Evolutionary conservation across 2,888 invertebrate species (phyloP), one percentile per base, ranked within the genome.

Genomic region (Epiblema foenella): DNA sequence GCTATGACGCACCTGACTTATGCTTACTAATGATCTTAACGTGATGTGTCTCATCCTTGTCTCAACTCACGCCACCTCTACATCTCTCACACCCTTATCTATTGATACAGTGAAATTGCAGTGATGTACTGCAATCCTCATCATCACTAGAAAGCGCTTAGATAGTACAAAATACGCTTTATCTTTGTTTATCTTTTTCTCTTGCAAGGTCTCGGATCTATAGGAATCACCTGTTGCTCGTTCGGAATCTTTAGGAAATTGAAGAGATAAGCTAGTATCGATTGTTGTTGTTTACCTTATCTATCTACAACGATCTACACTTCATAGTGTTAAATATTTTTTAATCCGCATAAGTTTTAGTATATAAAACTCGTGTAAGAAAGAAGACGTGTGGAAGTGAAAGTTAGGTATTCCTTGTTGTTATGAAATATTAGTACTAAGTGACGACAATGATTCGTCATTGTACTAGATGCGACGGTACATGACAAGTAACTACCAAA

Each of bases 171-270:
- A 18, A 52, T 59, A 58, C 64, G 18, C 58, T 62, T 65, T 69
- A 70, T 70, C 69, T 42, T 15, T 64, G 37, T 42, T 59, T 59
- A 70, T 70, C 52, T 67, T 52, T 60, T 59, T 60, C 54, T 60
- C 70, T 65, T 46, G 17, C 65, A 65, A 70, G 59, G 59, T 20
- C 46, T 60, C 52, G 64, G 69, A 69, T 69, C 58, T 64, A 65
- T 69, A 69, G 24, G 15, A 29, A 58, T 60, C 60, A 64, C 58
- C 58, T 69, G 58, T 65, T 65, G 57, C 52, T 52, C 42, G n/a
- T 18, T 42, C 12, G 52, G n/a, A n/a, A 33, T 54, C 52, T 39
- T 64, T n/a, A 39, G 37, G 37, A 2, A 33, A 37, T 60, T 59
- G 9, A 17, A 39, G 12, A 58, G 39, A 57, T n/a, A 24, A 24